Base-by-base conservation (phyloP, 2,113 vertebrate species). In the Corydoras maculifer region DNA sequence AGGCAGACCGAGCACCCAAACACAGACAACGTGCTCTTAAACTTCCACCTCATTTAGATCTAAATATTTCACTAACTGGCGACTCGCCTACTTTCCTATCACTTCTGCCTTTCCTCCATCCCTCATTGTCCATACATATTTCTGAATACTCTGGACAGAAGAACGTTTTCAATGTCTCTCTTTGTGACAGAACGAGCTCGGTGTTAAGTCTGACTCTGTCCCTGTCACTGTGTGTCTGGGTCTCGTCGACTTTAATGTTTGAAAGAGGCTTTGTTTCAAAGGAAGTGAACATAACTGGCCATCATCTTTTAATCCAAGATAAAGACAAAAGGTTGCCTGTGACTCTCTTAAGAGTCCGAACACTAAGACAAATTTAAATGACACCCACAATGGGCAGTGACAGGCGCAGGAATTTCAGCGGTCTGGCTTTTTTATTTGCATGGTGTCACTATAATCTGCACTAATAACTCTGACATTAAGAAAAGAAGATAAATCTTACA, bases 241-340 rank as follows among this genome's bases (percentile, higher is more conserved):
- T 72, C 60, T 54, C n/a, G 29, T 64, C 57, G 30, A 48, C 30
- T 51, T 18, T 62, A 49, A 43, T 62, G 29, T 35, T 35, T 70
- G 58, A 75, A 72, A 69, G 73, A 50, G 53, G 14, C 60, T 65
- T 75, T 78, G 73, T 74, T 68, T 35, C 7, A 18, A 57, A 25
- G 8, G 35, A 9, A 31, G 30, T 12, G 58, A 62, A 67, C 59
- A 48, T 71, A 50, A 62, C 68, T 30, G 13, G 30, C 7, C 59
- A 68, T 66, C 43, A 35, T 25, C 48, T 67, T 30, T 55, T 71
- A 35, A 70, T 67, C 59, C 55, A 25, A 60, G 48, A 58, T 48
- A 18, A 69, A 54, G 35, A 69, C 30, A 53, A 53, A 68, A 65
- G 14, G 9, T 30, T 31, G 43, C 58, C 43, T 18, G 14, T 59